These are phyloP conservation scores for Chalcosyrphus nemorum DNA, from an alignment of 2,888 invertebrate species.

Conservation along the genomic window DNA sequence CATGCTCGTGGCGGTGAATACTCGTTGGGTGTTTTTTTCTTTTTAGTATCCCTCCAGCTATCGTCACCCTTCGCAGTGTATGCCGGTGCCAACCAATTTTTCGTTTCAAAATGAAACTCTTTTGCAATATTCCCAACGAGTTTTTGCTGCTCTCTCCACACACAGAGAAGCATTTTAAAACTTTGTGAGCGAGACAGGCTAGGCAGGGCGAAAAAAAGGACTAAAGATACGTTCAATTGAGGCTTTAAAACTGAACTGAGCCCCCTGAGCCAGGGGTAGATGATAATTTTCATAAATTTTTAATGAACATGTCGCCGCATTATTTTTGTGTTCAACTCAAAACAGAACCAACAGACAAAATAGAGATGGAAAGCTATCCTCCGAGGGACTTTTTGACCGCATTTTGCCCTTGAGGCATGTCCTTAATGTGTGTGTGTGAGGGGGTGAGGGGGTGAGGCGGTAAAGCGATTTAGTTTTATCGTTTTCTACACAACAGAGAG, in stretches of 20 bases:
- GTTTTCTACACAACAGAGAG: conserved; percentile 12
- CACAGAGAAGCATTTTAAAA: conserved; percentile 12
- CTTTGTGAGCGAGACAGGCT: not conserved
- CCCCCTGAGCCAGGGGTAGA: conserved; percentile 20
- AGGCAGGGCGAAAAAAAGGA: no score
- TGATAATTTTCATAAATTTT: conserved; percentile 48
- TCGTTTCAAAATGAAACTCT: conserved; percentile 9
- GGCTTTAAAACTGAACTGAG: not conserved
- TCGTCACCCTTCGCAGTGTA: not conserved
- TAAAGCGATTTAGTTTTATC: conserved; percentile 46
- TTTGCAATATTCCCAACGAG: not conserved
- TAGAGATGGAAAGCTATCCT: conserved; percentile 8
- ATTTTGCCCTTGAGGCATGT: conserved; percentile 17
- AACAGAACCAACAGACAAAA: not conserved
- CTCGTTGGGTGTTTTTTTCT: not conserved
- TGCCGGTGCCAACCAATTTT: conserved; percentile 9
- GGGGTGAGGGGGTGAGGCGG: not conserved
- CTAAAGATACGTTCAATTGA: not conserved
- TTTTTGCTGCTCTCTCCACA: not conserved
- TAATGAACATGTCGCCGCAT: conserved; percentile 38
- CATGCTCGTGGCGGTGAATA: not conserved
- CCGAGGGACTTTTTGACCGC: conserved; percentile 37
- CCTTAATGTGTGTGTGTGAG: no score
- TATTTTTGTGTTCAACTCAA: conserved; percentile 18
- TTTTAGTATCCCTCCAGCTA: not conserved